Base-by-base conservation (phyloP, 2,888 invertebrate genomes). In the Fragum fragum region DNA sequence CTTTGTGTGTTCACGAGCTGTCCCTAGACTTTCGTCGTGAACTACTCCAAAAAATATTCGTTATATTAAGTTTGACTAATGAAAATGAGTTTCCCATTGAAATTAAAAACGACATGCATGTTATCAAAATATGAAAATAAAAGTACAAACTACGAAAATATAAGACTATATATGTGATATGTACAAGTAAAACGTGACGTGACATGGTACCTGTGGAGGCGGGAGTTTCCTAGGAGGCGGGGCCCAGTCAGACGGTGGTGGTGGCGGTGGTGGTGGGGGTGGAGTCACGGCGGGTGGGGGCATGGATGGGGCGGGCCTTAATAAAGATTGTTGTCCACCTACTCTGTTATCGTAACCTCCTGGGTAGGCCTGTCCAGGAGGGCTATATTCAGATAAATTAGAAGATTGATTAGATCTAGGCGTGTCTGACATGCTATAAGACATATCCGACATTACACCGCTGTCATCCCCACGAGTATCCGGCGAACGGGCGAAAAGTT, bases 181-280 rank as follows among this genome's bases (percentile, higher is more conserved):
- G 32, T 36, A 36, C 32, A 36, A 36, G 5, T 6, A 36, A 36
- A 36, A 3, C 32, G 32, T 36, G 32, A 36, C 32, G n/a, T 47
- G 47, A 47, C 47, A 16, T 9, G 47, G 14, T 83, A 83, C 83
- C 83, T 79, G 87, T 53, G 85, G 85, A 23, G 88, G 87, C 16
- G 87, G 88, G 59, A 81, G 79, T 47, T 85, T 85, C 72, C 89
- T 84, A 70, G 87, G 89, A 63, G 88, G 81, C 68, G 90, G 83
- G 61, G 84, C 75, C 77, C 86, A 77, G 53, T 84, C 79, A 74
- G 74, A 76, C 23, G 83, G 85, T 42, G 82, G 85, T 63, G 83
- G 84, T 73, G 85, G 84, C 36, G 87, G 87, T 52, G 83, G 87
- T 39, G 86, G 85, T 53, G 89, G 87, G 36, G 89, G 89, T 39